These are phyloP conservation scores for Xiphorhynchus erythropygius DNA, from an alignment of 2,797 vertebrate genomes.

Conservation along the genomic window DNA sequence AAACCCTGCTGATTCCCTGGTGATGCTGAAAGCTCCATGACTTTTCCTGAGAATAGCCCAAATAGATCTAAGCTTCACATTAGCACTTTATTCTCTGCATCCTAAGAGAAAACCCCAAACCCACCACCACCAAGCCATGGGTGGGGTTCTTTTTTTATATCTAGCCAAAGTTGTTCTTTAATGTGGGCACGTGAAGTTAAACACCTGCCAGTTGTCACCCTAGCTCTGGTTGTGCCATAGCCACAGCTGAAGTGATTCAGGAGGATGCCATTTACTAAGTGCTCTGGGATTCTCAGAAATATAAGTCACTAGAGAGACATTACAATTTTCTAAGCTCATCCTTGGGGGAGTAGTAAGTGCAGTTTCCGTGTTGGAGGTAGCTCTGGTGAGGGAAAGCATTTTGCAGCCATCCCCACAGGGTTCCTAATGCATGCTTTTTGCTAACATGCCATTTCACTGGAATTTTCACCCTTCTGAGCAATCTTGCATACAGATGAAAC, in stretches of 20 bases:
- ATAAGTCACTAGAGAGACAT: neutral
- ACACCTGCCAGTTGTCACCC: neutral
- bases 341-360: neutral
- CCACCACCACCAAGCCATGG: neutral
- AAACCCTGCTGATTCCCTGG: neutral
- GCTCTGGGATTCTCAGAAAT: conserved; percentile 1
- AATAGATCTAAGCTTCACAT: neutral
- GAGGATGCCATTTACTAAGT: neutral
- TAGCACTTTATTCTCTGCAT: neutral
- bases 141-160: neutral
- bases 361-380: neutral
- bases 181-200: neutral
- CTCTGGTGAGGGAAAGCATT: conserved; percentile 22
- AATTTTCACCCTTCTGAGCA: conserved; percentile 50
- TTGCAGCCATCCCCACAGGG: conserved; percentile 28
- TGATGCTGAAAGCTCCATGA: neutral
- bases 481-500: neutral
- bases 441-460: conserved; percentile 4
- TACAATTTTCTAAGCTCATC: neutral
- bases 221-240: neutral
- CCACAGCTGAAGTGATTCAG: neutral
- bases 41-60: neutral
- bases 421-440: conserved; percentile 19
- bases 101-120: neutral
- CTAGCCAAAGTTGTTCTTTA: neutral